A percentile compares a stretch with the other conserved stretches of the same genome.
Conservation (phyloP, 2,113 vertebrate genomes). For the Catharus bicknelli region DNA sequence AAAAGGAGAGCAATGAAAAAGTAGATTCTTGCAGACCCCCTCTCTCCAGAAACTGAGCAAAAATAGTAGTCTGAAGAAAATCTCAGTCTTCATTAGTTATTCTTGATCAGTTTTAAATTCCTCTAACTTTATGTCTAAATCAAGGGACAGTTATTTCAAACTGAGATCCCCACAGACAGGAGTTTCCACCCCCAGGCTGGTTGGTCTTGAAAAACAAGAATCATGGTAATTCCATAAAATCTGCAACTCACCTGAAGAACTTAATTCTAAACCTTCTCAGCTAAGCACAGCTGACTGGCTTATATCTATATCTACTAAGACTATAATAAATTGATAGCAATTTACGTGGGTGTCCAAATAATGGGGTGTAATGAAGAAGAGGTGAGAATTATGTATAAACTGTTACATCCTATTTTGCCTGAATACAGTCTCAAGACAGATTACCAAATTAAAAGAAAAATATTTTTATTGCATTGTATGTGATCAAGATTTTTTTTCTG, state of each 20-base stretch:
- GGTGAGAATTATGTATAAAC: background rate
- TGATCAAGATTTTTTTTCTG: background rate
- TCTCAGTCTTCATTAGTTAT: background rate
- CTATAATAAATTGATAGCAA: background rate
- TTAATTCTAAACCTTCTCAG: background rate
- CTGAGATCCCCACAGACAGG: background rate
- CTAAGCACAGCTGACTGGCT: background rate
- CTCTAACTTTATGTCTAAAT: background rate
- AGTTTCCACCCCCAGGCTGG: background rate
- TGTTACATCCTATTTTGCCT: background rate
- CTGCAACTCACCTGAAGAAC: background rate
- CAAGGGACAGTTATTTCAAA: background rate
- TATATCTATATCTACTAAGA: background rate
- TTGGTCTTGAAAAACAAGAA: background rate
- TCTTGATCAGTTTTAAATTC: background rate
- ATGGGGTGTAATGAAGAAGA: background rate
- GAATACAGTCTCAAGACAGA: background rate
- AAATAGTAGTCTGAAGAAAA: background rate
- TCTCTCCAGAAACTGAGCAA: background rate
- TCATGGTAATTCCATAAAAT: background rate
- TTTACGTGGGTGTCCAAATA: background rate
- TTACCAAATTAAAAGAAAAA: constrained; percentile 33
- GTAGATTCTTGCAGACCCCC: background rate
- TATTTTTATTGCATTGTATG: background rate
- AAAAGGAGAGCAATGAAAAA: background rate